Conservation (phyloP, 2,113 vertebrate species). For the Mus pahari region DNA sequence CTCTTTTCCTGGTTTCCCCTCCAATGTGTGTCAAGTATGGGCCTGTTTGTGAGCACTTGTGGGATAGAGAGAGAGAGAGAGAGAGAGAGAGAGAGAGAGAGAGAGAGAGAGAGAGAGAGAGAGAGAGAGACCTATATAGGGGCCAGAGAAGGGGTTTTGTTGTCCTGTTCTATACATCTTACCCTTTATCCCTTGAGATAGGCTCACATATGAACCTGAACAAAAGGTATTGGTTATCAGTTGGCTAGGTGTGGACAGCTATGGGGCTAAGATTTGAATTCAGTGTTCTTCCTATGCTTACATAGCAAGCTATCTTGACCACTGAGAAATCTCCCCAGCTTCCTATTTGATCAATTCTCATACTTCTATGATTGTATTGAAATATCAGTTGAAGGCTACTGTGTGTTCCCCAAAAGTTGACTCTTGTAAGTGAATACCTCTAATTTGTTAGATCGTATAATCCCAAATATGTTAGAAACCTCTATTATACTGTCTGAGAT, state of each 20-base stretch:
- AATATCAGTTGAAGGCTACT: background rate
- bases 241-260: background rate
- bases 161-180: background rate
- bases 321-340: background rate
- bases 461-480: background rate
- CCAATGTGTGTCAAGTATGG: background rate
- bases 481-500: background rate
- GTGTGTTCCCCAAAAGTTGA: background rate
- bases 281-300: background rate
- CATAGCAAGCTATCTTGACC: background rate
- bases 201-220: background rate
- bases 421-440: background rate
- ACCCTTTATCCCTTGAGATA: background rate
- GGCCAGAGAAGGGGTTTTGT: background rate
- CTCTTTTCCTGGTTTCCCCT: too few relatives aligned
- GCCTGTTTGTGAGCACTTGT: background rate
- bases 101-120: background rate
- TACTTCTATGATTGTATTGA: background rate
- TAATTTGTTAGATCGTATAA: background rate
- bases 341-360: background rate
- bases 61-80: background rate
- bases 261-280: background rate
- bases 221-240: background rate
- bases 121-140: background rate
- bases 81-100: background rate